Percentiles rank a stretch among this genome's conserved stretches.
Evolutionary conservation across 2,797 vertebrate species (phyloP).

Genomic region (Sebastes vulpes): DNA sequence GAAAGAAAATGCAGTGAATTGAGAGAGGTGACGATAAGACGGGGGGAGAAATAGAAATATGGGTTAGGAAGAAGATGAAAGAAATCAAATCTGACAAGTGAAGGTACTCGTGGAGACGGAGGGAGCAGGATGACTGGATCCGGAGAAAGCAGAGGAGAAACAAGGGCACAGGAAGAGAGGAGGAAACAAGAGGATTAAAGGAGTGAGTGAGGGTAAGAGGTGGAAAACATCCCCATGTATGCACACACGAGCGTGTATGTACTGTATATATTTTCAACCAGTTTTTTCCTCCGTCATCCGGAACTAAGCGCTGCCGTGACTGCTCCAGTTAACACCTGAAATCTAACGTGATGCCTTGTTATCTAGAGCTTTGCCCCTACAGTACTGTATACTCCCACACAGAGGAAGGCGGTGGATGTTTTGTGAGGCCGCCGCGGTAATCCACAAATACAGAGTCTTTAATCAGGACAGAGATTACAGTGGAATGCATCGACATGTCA

Average conservation of each 20-base stretch:
- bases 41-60: conserved; percentile 44
- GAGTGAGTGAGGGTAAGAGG: conserved; percentile 21
- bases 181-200: conserved; percentile 29
- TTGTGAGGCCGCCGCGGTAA: conserved; percentile 52
- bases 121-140: conserved; percentile 28
- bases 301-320: conserved; percentile 34
- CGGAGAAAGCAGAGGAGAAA: conserved; percentile 40
- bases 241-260: not conserved
- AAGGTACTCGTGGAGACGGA: conserved; percentile 39
- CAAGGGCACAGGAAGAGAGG: conserved; percentile 30
- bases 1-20: conserved; percentile 21
- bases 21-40: conserved; percentile 36
- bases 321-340: conserved; percentile 62
- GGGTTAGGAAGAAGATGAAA: conserved; percentile 52
- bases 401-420: conserved; percentile 48
- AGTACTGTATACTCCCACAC: conserved; percentile 15
- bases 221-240: conserved; percentile 26
- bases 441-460: conserved; percentile 60
- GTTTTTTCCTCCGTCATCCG: conserved; percentile 25
- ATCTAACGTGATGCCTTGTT: conserved; percentile 54
- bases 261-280: conserved; percentile 16
- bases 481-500: conserved; percentile 49
- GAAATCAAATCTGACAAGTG: conserved; percentile 67
- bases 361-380: conserved; percentile 42
- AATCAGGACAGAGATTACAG: conserved; percentile 70